phyloP scores from a whole-genome alignment of 2,888 invertebrate genomes.

The Sinotaia quadrata region DNA sequence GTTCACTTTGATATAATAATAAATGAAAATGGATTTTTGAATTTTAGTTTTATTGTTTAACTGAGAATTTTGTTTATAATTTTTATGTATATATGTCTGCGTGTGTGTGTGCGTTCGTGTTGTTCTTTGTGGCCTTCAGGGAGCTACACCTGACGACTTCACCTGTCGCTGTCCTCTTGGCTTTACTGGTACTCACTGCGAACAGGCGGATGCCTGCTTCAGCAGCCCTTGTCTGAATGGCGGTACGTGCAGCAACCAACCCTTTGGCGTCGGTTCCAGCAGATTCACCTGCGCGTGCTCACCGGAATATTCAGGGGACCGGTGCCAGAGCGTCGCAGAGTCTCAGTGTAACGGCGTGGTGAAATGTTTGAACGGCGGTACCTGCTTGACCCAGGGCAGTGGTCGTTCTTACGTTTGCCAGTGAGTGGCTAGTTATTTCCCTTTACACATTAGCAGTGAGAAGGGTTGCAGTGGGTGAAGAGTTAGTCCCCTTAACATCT shows the following conservation, averaged over 20 bases:
- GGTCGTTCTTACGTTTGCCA: slow-evolving; percentile 16
- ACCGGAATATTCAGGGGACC: slow-evolving; percentile 11
- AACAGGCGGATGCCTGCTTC: slow-evolving; percentile 10
- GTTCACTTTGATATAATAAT: too few relatives aligned
- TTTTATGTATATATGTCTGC: too few relatives aligned
- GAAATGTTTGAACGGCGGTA: slow-evolving; percentile 21
- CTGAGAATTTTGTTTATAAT: too few relatives aligned
- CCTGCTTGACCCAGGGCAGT: neutral
- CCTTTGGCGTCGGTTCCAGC: slow-evolving; percentile 7
- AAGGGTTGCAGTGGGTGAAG: too few relatives aligned
- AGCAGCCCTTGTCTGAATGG: slow-evolving; percentile 18
- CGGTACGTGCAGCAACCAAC: slow-evolving; percentile 11
- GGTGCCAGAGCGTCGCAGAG: slow-evolving; percentile 2
- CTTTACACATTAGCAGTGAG: too few relatives aligned
- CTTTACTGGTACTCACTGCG: slow-evolving; percentile 21
- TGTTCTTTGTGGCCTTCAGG: slow-evolving; percentile 1
- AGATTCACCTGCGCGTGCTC: slow-evolving; percentile 26
- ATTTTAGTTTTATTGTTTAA: too few relatives aligned
- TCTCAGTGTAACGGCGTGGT: neutral
- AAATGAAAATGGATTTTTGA: too few relatives aligned
- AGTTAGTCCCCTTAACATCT: too few relatives aligned
- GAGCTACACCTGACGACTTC: neutral
- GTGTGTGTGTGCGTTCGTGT: neutral
- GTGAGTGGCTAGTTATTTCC: too few relatives aligned
- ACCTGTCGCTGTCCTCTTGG: slow-evolving; percentile 21